A percentile compares a stretch with the other conserved stretches of the same genome.
Conservation (phyloP, 2,888 invertebrate genomes). For the Dasysyrphus albostriatus region DNA sequence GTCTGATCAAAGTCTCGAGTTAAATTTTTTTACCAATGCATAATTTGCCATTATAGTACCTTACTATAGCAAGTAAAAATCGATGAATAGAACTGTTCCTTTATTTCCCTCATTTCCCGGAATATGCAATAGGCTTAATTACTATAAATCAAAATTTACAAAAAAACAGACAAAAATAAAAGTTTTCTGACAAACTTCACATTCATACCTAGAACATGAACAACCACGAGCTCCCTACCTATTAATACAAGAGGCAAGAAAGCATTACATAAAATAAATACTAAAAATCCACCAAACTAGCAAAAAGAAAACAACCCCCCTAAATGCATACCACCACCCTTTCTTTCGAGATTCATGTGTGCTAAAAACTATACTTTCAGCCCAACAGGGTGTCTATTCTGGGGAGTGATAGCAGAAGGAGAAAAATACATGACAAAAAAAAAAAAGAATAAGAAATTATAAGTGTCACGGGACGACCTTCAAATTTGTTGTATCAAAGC, state of each 20-base stretch:
- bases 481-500: slow-evolving; percentile 67
- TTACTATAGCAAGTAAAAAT: no score
- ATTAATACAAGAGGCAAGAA: neutral
- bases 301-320: neutral
- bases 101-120: no score
- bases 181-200: neutral
- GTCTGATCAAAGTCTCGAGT: no score
- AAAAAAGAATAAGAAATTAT: slow-evolving; percentile 49
- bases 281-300: neutral
- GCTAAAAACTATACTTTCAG: slow-evolving; percentile 15
- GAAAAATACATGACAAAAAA: slow-evolving; percentile 2
- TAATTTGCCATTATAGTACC: no score
- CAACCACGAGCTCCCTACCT: slow-evolving; percentile 14
- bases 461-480: slow-evolving; percentile 73
- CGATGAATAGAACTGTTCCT: no score
- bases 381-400: slow-evolving; percentile 18
- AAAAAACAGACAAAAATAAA: neutral
- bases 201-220: neutral
- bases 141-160: no score
- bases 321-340: slow-evolving; percentile 18
- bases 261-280: neutral
- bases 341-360: neutral
- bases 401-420: slow-evolving; percentile 19
- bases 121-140: no score
- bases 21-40: no score